phyloP scores from a whole-genome alignment of 2,888 invertebrate species.

The Lochmaea crataegi region DNA sequence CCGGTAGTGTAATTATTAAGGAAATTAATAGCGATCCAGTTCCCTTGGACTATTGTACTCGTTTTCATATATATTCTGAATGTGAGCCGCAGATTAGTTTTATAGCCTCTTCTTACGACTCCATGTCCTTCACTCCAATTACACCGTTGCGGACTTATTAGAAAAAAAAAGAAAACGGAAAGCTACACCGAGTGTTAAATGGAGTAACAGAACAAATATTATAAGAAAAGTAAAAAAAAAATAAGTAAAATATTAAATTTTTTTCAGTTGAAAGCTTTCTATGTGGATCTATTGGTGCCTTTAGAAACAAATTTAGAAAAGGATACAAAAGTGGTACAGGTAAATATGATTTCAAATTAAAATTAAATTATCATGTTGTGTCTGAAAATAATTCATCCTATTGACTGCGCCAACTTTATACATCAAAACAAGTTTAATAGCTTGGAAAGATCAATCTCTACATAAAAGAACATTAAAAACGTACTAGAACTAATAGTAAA shows the following conservation, averaged over 20 bases:
- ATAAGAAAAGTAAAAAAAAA: no score
- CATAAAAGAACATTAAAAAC: neutral
- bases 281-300: constrained; percentile 92
- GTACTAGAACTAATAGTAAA: no score
- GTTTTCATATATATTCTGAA: constrained; percentile 38
- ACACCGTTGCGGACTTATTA: constrained; percentile 12
- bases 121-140: constrained; percentile 12
- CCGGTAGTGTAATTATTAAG: constrained; percentile 56
- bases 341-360: constrained; percentile 67
- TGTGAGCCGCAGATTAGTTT: constrained; percentile 29
- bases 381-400: neutral
- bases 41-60: constrained; percentile 52
- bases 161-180: neutral
- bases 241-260: no score
- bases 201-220: neutral
- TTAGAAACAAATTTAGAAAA: constrained; percentile 94
- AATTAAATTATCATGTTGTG: no score
- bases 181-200: no score
- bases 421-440: constrained; percentile 4
- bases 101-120: constrained; percentile 10
- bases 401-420: constrained; percentile 1
- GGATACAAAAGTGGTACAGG: constrained; percentile 93
- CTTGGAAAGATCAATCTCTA: neutral
- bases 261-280: constrained; percentile 90
- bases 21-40: constrained; percentile 57